Base-by-base conservation (phyloP, 92 coral and sea anemone genomes). In the Phenganax stokvisi region DNA sequence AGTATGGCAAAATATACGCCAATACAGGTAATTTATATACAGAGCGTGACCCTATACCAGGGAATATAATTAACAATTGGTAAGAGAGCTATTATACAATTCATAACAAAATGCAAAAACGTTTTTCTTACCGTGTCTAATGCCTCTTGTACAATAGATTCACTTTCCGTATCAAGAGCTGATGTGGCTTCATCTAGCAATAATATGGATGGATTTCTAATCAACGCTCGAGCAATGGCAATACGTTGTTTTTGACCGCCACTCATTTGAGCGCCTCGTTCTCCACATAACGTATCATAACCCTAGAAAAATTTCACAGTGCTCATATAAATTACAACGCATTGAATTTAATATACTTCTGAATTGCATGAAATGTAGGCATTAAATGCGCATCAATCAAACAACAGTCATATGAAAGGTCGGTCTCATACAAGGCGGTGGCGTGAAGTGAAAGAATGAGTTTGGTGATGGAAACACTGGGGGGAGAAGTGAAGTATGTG, bases 241-340 rank as follows among this genome's bases (percentile, higher is more conserved):
- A 85, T 72, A 12, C 88, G 88, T 60, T 85, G 88, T 58, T 85
- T 85, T 58, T 85, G 88, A 17, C 88, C 88, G 0, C 88, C 88
- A 71, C 88, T 85, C 71, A 85, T 20, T 77, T 85, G 88, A 55
- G 88, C 88, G 3, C 88, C 88, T 29, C 88, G 75, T 81, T 85
- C 88, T 47, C 88, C 88, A 57, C 83, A 83, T 59, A 80, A 30
- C n/a, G 88, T 80, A 12, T 85, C 85, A 74, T 85, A 85, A 54
- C 88, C 88, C 88, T 85, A 15, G 13, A 80, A 2, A 76, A 27
- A 9, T 66, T 30, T 66, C 51, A 6, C 20, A 37, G 20, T 5
- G 27, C 15, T 7, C 8, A 28, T 61, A 61, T 61, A 15, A 61
- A 61, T 61, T 61, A 61, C 47, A 37, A 37, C 47, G 2, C 47